These are phyloP conservation scores for Albula glossodonta DNA, from an alignment of 2,113 vertebrate species.

Conservation along the genomic window DNA sequence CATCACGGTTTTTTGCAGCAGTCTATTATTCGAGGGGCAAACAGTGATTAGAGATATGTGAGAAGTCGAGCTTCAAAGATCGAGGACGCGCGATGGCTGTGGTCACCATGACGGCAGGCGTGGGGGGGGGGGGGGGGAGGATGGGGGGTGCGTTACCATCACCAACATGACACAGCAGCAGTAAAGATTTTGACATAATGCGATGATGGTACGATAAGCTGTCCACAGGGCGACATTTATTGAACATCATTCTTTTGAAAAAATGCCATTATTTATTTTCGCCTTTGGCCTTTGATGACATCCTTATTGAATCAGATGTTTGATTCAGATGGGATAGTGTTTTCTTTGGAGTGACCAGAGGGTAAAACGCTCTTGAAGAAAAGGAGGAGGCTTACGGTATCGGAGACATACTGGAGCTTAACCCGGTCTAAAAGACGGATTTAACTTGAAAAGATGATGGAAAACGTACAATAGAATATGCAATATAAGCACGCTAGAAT, in stretches of 20 bases:
- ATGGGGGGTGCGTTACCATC: neutral
- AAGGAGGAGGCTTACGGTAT: neutral
- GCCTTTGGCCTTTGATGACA: neutral
- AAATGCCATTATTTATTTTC: neutral
- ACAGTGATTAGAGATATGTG: neutral
- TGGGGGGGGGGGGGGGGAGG: neutral
- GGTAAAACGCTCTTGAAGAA: neutral
- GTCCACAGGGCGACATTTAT: neutral
- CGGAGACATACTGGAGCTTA: no score
- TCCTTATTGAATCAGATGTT: neutral
- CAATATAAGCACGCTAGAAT: no score
- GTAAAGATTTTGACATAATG: neutral
- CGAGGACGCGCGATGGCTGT: neutral
- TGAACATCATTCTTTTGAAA: neutral
- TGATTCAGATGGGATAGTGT: neutral
- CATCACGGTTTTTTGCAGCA: neutral
- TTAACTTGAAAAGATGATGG: no score
- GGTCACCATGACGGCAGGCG: no score
- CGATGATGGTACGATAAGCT: neutral
- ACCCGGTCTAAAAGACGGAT: no score
- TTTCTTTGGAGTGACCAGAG: neutral
- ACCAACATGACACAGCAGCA: neutral
- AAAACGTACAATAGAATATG: no score
- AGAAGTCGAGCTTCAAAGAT: neutral
- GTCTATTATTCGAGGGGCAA: neutral